Conservation (phyloP, 2,797 vertebrate species). For the Oreochromis grahami region DNA sequence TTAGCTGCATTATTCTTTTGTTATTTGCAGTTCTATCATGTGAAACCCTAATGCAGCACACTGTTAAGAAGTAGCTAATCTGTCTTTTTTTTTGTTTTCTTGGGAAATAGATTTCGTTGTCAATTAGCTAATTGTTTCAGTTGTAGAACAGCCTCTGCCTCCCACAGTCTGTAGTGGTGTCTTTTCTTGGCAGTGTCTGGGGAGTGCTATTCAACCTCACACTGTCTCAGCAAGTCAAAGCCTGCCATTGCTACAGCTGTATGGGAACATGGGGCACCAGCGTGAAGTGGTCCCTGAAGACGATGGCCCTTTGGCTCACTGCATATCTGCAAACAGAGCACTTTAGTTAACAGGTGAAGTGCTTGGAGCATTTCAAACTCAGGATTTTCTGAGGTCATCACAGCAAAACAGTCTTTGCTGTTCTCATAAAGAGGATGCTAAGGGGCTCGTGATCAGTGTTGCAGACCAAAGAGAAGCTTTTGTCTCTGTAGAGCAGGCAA, state of each 20-base stretch:
- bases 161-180: background rate
- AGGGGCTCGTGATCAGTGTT: background rate
- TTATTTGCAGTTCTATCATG: background rate
- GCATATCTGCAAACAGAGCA: constrained; percentile 32
- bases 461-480: background rate
- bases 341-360: constrained; percentile 18
- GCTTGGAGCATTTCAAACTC: constrained; percentile 4
- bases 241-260: constrained; percentile 31
- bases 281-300: constrained; percentile 21
- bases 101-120: background rate
- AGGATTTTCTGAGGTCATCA: background rate
- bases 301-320: constrained; percentile 23
- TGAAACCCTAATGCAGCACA: background rate
- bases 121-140: background rate
- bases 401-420: background rate
- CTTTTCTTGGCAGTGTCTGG: background rate
- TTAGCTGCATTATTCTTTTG: background rate
- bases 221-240: constrained; percentile 46
- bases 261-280: constrained; percentile 11
- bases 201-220: constrained; percentile 17
- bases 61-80: background rate
- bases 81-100: background rate
- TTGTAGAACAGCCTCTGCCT: background rate
- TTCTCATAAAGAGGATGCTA: background rate
- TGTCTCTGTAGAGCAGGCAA: background rate